Percentiles rank a stretch among this genome's conserved stretches.
These are phyloP conservation scores for Automeris io DNA, from an alignment of 2,888 invertebrate genomes.

Conservation along the genomic window DNA sequence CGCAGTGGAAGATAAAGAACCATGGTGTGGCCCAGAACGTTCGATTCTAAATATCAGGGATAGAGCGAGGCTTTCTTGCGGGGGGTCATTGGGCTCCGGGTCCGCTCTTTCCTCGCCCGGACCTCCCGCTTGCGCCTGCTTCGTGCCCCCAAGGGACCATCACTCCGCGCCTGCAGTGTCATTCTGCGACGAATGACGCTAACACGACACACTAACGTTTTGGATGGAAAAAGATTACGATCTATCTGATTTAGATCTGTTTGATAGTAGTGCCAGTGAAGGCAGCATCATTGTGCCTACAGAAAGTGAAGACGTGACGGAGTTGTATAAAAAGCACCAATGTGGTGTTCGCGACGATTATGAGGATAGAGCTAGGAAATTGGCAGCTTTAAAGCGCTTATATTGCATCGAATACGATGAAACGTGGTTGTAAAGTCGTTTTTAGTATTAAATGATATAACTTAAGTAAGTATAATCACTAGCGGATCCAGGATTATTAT, in stretches of 20 bases:
- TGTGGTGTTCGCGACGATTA: not conserved
- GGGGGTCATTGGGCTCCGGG: slow-evolving; percentile 55
- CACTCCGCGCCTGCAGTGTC: slow-evolving; percentile 79
- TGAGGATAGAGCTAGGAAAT: slow-evolving; percentile 33
- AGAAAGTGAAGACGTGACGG: slow-evolving; percentile 24
- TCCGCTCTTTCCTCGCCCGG: slow-evolving; percentile 64
- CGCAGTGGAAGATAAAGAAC: slow-evolving; percentile 29
- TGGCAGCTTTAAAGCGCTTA: slow-evolving; percentile 24
- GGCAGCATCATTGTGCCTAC: not conserved
- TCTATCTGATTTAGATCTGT: not conserved
- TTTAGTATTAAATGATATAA: too few relatives aligned
- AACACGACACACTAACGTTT: slow-evolving; percentile 31
- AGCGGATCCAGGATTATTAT: too few relatives aligned
- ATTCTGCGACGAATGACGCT: slow-evolving; percentile 75
- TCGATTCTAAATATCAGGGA: slow-evolving; percentile 54
- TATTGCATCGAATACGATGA: slow-evolving; percentile 30
- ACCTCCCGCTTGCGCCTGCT: slow-evolving; percentile 63
- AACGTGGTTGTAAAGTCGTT: slow-evolving; percentile 16
- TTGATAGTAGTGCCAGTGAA: not conserved
- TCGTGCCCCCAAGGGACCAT: slow-evolving; percentile 62
- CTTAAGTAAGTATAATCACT: too few relatives aligned
- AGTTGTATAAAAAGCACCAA: not conserved
- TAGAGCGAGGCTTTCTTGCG: slow-evolving; percentile 59
- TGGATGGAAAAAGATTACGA: slow-evolving; percentile 24
- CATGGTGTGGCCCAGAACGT: slow-evolving; percentile 44